Evolutionary conservation across 2,888 invertebrate species (phyloP), one percentile per base, ranked within the genome.

Genomic region (Sipha maydis): DNA sequence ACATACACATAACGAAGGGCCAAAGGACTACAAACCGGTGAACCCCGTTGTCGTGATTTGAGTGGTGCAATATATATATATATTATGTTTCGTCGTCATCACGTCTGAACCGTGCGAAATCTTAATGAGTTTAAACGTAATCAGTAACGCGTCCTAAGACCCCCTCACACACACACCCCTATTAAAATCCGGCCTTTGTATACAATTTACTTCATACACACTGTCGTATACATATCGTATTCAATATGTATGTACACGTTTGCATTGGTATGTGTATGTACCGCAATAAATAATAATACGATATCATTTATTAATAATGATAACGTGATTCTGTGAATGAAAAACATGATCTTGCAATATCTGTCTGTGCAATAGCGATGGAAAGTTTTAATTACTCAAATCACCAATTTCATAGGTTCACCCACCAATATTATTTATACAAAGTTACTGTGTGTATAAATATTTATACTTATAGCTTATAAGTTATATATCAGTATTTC

Each of bases 11-110:
- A 83, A 83, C 83, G 71, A 71, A 83, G 83, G 83, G 41, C 28
- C 41, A 8, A 25, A 76, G 41, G 76, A 67, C 67, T 25, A 25
- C 1, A 31, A 76, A 76, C 76, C 41, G 84, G 25, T 75, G 61
- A 41, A 56, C n/a, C 56, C 34, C 48, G 75, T 38, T 25, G 41
- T 34, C 21, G 76, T 85, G 84, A 85, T 85, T 85, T 31, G 31
- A 73, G 34, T 61, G 61, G 21, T 25, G 61, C n/a, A 28, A 71
- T 80, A 34, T 71, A 19, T 79, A 79, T 61, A 25, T 25, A 61
- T 61, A 21, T 61, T 61, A 61, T 61, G 61, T 61, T 61, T n/a
- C 28, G 54, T n/a, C 41, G 19, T 34, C 54, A 11, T n/a, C 25
- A 67, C 67, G n/a, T 67, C 67, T 67, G n/a, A 28, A 67, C 28